These are phyloP conservation scores for Hozukius guyotensis DNA, from an alignment of 2,797 vertebrate genomes.

Conservation along the genomic window DNA sequence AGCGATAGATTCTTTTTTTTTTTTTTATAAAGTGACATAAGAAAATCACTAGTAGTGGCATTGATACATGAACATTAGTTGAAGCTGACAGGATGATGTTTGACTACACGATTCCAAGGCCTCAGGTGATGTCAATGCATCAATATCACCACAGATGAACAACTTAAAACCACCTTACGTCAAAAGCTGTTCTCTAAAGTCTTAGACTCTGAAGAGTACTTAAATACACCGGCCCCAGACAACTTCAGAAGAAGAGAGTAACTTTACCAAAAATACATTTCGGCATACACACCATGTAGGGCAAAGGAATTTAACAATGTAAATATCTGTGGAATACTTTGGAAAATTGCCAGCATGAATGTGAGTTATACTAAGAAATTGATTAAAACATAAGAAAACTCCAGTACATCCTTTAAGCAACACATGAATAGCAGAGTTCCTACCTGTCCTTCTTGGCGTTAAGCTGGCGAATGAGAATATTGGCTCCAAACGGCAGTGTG, in stretches of 20 bases:
- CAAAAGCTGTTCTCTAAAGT: neutral
- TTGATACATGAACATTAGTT: neutral
- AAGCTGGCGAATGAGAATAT: slow-evolving; percentile 83
- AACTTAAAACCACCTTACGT: neutral
- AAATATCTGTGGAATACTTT: neutral
- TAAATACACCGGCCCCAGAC: neutral
- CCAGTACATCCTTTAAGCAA: neutral
- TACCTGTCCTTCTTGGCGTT: slow-evolving; percentile 81
- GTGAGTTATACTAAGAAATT: neutral
- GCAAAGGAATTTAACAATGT: neutral
- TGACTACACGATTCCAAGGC: neutral
- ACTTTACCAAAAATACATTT: neutral
- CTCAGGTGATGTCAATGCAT: neutral
- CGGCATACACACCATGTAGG: neutral
- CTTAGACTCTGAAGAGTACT: neutral
- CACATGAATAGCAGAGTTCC: neutral
- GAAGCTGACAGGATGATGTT: neutral
- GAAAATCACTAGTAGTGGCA: neutral
- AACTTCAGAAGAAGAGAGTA: neutral
- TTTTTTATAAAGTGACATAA: neutral
- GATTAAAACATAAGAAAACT: neutral
- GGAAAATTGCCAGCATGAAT: neutral
- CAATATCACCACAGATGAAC: neutral
- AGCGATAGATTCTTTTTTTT: neutral
- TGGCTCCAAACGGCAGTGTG: slow-evolving; percentile 85